Percentiles rank a stretch among this genome's conserved stretches.
These are phyloP conservation scores for Brachynemurus nebulosus DNA, from an alignment of 2,888 invertebrate genomes.

Conservation along the genomic window DNA sequence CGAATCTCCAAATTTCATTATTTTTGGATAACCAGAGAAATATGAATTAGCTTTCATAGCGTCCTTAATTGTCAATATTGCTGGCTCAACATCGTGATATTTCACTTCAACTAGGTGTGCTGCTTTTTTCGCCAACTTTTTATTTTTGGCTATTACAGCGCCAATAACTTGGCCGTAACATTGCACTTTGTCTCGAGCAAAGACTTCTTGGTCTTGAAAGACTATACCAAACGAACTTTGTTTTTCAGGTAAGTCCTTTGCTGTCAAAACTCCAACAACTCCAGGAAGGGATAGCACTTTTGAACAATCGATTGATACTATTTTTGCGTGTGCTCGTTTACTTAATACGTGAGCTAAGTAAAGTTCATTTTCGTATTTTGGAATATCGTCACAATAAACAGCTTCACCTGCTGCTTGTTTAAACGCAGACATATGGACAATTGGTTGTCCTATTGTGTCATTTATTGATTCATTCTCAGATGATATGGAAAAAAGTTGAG, in stretches of 20 bases:
- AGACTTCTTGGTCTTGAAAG: slow-evolving; percentile 72
- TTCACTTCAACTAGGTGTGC: slow-evolving; percentile 64
- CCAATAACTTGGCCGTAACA: slow-evolving; percentile 74
- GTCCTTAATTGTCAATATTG: slow-evolving; percentile 79
- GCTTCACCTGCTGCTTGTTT: slow-evolving; percentile 87
- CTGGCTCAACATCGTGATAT: slow-evolving; percentile 68
- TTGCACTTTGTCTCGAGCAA: slow-evolving; percentile 62
- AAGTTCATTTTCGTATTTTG: slow-evolving; percentile 58
- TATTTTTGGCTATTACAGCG: slow-evolving; percentile 65
- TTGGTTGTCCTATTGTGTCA: slow-evolving; percentile 69
- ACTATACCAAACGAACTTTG: slow-evolving; percentile 57
- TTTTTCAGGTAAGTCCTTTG: slow-evolving; percentile 57
- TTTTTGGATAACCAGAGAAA: slow-evolving; percentile 43
- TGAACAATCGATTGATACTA: slow-evolving; percentile 57
- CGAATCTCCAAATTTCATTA: slow-evolving; percentile 50
- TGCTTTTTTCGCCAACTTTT: slow-evolving; percentile 67
- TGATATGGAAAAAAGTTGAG: slow-evolving; percentile 52
- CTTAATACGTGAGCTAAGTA: slow-evolving; percentile 70
- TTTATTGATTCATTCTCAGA: slow-evolving; percentile 41
- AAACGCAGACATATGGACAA: slow-evolving; percentile 65
- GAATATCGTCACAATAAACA: slow-evolving; percentile 81
- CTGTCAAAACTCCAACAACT: slow-evolving; percentile 64
- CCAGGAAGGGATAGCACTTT: slow-evolving; percentile 62
- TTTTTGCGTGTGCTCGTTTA: slow-evolving; percentile 67
- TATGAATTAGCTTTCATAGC: slow-evolving; percentile 67